Evolutionary conservation across 2,113 vertebrate species (phyloP), one percentile per base, ranked within the genome.

Genomic region (Ophthalmolycus amberensis): DNA sequence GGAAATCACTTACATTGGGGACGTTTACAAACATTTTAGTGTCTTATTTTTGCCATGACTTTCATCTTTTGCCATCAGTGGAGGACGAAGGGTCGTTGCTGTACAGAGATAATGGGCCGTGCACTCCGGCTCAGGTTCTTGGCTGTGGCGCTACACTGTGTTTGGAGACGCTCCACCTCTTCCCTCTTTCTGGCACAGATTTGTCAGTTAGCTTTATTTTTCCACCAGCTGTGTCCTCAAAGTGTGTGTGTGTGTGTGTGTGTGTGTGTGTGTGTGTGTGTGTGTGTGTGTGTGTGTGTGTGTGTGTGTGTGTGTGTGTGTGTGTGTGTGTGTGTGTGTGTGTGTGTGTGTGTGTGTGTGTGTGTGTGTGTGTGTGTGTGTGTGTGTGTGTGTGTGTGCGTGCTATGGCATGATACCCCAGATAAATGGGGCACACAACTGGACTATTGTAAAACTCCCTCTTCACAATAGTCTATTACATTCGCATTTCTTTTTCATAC

Each of bases 201-300:
- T 83, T 67, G 59, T 75, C 37, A 58, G 50, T 75, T 77, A 62
- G 75, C 66, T 78, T 86, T 83, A 71, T 54, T 80, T 89, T 89
- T 68, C 75, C 74, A 85, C 48, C 74, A 89, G 79, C 83, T 84
- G 74, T 87, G 82, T 85, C 86, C 83, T 85, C 62, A 80, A 38
- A 71, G 52, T 79, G 70, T 78, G 67, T 18, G n/a, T 77, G 22
- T 82, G 29, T 29, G 29, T 29, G 27, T 2, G 1, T 29, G 27
- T 29, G 27, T 29, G 1, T 82, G 63, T 89, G 63, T 81, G 50
- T 70, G 60, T 77, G 22, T 82, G 29, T 29, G 29, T 29, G 27
- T 2, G 1, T 29, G 27, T 29, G 27, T 29, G 1, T 82, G 63
- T 89, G 63, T 81, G 50, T 70, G 60, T 77, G 22, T 82, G 29